These are phyloP conservation scores for Ericerus pela DNA, from an alignment of 1,140 invertebrate species.

Conservation along the genomic window DNA sequence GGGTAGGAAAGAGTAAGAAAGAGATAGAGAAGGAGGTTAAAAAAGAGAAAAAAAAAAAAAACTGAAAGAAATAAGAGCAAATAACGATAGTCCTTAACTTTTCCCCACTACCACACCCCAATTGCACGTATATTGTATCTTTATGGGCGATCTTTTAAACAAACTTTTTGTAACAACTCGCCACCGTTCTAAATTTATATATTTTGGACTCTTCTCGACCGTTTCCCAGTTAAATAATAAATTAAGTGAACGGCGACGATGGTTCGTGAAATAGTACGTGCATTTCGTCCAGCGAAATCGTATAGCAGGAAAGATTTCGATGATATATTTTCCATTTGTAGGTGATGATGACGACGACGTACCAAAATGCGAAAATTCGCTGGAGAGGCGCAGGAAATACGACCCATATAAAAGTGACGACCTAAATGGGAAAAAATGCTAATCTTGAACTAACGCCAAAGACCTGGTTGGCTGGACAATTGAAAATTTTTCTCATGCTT, in stretches of 20 bases:
- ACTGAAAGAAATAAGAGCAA: not conserved
- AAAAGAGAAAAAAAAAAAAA: constrained; percentile 13
- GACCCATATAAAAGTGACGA: not conserved
- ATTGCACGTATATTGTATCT: constrained; percentile 12
- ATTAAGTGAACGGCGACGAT: not conserved
- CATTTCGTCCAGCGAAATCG: no score
- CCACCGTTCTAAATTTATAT: constrained; percentile 5
- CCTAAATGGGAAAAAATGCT: not conserved
- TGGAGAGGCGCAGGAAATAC: not conserved
- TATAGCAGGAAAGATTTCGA: no score
- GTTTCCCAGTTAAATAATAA: constrained; percentile 1
- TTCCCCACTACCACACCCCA: no score
- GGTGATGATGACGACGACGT: not conserved
- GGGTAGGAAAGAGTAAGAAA: constrained; percentile 7
- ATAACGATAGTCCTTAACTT: constrained; percentile 11
- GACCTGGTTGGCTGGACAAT: no score
- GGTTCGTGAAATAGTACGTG: no score
- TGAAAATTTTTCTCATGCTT: no score
- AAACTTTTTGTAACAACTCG: constrained; percentile 6
- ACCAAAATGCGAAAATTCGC: not conserved
- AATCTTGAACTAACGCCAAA: no score
- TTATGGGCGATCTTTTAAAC: constrained; percentile 9
- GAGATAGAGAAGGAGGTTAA: constrained; percentile 6
- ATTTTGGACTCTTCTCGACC: no score
- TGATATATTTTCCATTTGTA: no score